phyloP scores from a whole-genome alignment of 1,140 invertebrate species.

The Drosophila nebulosa region DNA sequence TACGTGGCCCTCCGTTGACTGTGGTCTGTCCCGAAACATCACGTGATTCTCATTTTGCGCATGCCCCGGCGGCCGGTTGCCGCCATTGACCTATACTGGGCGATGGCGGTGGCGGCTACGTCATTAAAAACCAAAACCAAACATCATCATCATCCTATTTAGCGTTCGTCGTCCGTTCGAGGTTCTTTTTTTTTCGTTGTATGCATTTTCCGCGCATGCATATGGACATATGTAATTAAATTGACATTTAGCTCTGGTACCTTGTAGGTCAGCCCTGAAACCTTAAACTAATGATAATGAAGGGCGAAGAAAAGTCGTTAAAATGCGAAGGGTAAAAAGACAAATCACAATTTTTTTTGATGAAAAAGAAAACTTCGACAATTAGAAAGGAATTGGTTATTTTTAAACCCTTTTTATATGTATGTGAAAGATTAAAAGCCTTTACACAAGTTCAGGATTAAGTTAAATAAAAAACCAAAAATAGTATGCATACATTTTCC shows the following conservation, averaged over 20 bases:
- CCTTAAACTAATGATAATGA: background rate
- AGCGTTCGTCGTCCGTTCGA: background rate
- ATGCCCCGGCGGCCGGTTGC: slow-evolving; percentile 26
- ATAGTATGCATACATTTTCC: too few species aligned
- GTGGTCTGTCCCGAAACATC: slow-evolving; percentile 49
- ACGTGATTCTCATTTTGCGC: slow-evolving; percentile 64
- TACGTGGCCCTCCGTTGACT: slow-evolving; percentile 56
- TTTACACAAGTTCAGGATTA: too few species aligned
- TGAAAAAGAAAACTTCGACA: too few species aligned
- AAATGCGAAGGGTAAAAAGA: background rate
- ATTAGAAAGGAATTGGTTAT: too few species aligned
- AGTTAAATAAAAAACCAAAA: too few species aligned
- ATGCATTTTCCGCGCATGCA: slow-evolving; percentile 25
- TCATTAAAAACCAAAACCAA: slow-evolving; percentile 24
- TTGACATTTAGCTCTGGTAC: slow-evolving; percentile 37
- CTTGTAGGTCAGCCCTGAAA: slow-evolving; percentile 12
- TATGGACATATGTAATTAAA: slow-evolving; percentile 43
- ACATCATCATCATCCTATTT: background rate
- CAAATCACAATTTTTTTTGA: too few species aligned
- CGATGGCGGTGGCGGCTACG: slow-evolving; percentile 25
- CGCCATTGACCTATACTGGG: slow-evolving; percentile 60
- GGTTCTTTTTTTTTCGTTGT: slow-evolving; percentile 19
- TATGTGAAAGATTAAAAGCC: too few species aligned
- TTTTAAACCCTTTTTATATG: too few species aligned
- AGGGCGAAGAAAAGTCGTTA: background rate